Percentiles rank a stretch among this genome's conserved stretches.
Evolutionary conservation across 2,113 vertebrate genomes (phyloP).

Genomic region (Papio anubis): DNA sequence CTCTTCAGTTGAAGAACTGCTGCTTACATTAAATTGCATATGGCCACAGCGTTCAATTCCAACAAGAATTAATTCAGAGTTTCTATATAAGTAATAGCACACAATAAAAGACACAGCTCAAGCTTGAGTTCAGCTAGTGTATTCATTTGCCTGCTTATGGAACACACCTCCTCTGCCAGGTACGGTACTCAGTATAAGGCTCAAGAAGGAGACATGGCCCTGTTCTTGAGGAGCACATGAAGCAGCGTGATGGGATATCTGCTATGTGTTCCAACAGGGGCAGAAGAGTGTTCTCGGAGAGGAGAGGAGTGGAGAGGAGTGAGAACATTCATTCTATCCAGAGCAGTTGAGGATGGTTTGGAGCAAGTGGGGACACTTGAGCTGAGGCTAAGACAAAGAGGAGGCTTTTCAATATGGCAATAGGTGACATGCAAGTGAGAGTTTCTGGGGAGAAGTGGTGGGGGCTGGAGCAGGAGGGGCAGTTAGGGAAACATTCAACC

Average conservation of each 20-base stretch:
- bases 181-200: fast-evolving
- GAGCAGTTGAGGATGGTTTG: neutral
- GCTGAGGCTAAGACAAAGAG: neutral
- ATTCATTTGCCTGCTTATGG: neutral
- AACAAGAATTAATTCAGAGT: neutral
- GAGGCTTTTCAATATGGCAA: neutral
- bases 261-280: fast-evolving
- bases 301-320: neutral
- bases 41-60: neutral
- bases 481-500: neutral
- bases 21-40: neutral
- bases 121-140: neutral
- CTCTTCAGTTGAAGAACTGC: neutral
- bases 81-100: neutral
- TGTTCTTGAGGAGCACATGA: neutral
- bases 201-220: neutral
- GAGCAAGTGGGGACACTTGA: neutral
- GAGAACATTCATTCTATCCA: neutral
- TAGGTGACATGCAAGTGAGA: neutral
- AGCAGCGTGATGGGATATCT: too few species aligned
- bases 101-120: neutral
- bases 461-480: neutral
- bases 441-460: neutral
- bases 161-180: neutral
- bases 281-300: fast-evolving